Percentiles rank a stretch among this genome's conserved stretches.
These are phyloP conservation scores for Ascidia mentula DNA, from an alignment of 23 tunicate genomes.

Conservation along the genomic window DNA sequence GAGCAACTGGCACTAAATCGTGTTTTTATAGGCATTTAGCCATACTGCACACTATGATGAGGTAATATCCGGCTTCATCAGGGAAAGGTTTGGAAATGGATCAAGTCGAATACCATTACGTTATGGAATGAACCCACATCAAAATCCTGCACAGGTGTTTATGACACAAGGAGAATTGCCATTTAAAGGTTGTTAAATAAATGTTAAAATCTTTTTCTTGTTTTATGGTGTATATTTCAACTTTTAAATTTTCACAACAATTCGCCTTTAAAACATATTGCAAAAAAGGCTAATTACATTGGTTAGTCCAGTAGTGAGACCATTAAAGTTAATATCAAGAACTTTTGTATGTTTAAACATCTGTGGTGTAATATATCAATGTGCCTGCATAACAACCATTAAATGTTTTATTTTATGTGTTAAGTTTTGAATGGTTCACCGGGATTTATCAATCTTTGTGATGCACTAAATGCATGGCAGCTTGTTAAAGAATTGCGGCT, in stretches of 20 bases:
- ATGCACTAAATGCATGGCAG: conserved; percentile 94
- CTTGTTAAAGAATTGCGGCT: conserved; percentile 63
- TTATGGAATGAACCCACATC: conserved; percentile 96
- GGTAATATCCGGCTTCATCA: conserved; percentile 67
- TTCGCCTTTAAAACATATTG: too few relatives aligned
- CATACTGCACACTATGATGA: conserved; percentile 86
- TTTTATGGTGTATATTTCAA: too few relatives aligned
- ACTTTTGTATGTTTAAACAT: too few relatives aligned
- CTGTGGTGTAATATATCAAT: too few relatives aligned
- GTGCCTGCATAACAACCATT: too few relatives aligned
- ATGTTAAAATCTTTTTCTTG: too few relatives aligned
- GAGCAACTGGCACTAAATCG: too few relatives aligned
- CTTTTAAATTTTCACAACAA: too few relatives aligned
- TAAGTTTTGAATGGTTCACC: conserved; percentile 87
- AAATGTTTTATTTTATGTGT: conserved; percentile 1
- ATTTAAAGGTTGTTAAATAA: conserved; percentile 79
- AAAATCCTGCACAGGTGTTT: conserved; percentile 81
- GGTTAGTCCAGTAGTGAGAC: too few relatives aligned
- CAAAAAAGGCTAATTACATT: too few relatives aligned
- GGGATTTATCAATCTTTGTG: conserved; percentile 87
- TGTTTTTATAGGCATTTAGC: conserved; percentile 62
- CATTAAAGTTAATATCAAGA: too few relatives aligned
- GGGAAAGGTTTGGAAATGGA: conserved; percentile 50
- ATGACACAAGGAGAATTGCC: conserved; percentile 37
- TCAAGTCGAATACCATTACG: conserved; percentile 40